Evolutionary conservation across 2,113 vertebrate genomes (phyloP), one percentile per base, ranked within the genome.

Genomic region (Notothenia coriiceps): DNA sequence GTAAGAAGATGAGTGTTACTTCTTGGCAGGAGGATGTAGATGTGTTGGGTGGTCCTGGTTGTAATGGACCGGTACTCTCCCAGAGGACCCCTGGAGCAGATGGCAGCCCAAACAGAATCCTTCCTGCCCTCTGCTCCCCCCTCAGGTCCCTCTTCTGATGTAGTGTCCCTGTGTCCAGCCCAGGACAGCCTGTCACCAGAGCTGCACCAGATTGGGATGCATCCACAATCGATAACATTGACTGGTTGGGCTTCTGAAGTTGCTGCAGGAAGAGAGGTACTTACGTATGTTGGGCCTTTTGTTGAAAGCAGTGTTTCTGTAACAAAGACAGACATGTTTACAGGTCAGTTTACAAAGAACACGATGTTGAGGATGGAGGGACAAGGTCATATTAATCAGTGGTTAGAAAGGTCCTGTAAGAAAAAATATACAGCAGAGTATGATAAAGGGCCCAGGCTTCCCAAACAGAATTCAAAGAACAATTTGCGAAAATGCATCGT

Each of bases 41-140:
- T 68, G 62, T 47, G 51, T 77, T 65, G 75, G 82, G 83, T 79
- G 88, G 86, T 86, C 82, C 52, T 70, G 67, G 25, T 70, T 35
- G 46, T 70, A 79, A 71, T 70, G 75, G 67, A 57, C 46, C 44
- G 1, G 33, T 35, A 11, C 6, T 55, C 71, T 89, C 71, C 69
- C 81, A 46, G 76, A 65, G 84, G 76, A 72, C 76, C 44, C 49
- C 12, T 15, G 56, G 17, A 67, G 52, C 88, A 90, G 86, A 89
- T 91, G 87, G 85, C 54, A 6, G 50, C 56, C 52, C 63, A 15
- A 50, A 47, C 64, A 78, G 57, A 80, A 60, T 75, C 44, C 72
- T 55, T 54, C 55, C 29, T 2, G 35, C 80, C 50, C 52, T 59
- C 61, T 50, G 79, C 82, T 8, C 25, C 49, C 4, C 35, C 35